These are phyloP conservation scores for Bryconaethiops microstoma DNA, from an alignment of 2,797 vertebrate genomes.

Conservation along the genomic window DNA sequence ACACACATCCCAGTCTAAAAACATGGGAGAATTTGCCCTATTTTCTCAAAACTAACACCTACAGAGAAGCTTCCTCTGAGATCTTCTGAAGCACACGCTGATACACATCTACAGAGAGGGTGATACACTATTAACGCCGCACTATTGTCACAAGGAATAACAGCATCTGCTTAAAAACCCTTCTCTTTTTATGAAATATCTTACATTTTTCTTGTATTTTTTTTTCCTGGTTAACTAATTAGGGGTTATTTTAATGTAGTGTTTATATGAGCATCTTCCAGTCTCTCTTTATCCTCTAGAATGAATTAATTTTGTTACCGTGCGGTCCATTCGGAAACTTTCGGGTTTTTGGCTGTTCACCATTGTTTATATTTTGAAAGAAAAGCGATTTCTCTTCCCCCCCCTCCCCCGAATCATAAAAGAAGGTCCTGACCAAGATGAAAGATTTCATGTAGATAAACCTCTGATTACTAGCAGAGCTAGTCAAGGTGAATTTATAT, in stretches of 20 bases:
- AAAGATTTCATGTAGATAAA: too few relatives aligned
- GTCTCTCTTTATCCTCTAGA: not conserved
- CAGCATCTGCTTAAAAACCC: not conserved
- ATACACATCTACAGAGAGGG: not conserved
- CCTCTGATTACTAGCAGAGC: too few relatives aligned
- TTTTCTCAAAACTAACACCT: slow-evolving; percentile 32
- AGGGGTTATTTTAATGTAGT: too few relatives aligned
- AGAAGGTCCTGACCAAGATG: too few relatives aligned
- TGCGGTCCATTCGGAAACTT: not conserved
- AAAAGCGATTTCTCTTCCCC: too few relatives aligned
- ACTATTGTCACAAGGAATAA: not conserved
- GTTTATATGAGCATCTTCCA: not conserved
- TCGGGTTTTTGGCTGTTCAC: too few relatives aligned
- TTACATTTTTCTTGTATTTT: not conserved
- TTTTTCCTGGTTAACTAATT: too few relatives aligned
- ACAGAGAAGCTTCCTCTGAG: not conserved
- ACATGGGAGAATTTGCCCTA: slow-evolving; percentile 14
- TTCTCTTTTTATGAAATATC: not conserved
- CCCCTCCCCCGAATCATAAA: too few relatives aligned
- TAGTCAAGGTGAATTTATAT: too few relatives aligned
- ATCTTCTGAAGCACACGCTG: not conserved
- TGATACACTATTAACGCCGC: not conserved
- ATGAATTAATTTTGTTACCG: not conserved
- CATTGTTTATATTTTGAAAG: too few relatives aligned
- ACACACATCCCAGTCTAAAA: not conserved